Base-by-base conservation (phyloP, 2,113 vertebrate species). In the Xyrauchen texanus region DNA sequence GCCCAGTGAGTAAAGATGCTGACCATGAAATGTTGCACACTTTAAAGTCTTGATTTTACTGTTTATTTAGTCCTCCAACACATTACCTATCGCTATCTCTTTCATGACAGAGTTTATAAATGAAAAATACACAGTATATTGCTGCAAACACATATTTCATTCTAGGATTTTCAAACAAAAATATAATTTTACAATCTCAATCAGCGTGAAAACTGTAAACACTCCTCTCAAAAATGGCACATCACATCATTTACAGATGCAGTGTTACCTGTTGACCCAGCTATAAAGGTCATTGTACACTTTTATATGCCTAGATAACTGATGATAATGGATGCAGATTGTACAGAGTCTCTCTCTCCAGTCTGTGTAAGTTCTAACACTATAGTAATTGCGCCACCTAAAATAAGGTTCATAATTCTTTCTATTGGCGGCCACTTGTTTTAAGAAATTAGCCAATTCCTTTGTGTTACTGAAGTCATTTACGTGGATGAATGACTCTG, bases 401-500 rank as follows among this genome's bases (percentile, higher is more conserved):
- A 95, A 91, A 85, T 92, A 92, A 5, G 57, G 2, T 44, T 83
- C 82, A 63, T 93, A 94, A 6, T 45, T 65, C 11, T 52, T 0
- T 0, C 67, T 0, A 46, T 95, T 87, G 4, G 46, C 0, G 5
- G 90, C 92, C 71, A 93, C 81, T 0, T 45, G 71, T 53, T 16
- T 44, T 13, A 94, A 85, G 68, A 91, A 86, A 4, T 0, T 21
- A 0, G 90, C 93, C 82, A 94, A 88, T 0, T 86, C 87, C 7
- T 0, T 6, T 0, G 87, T n/a, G 0, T 69, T 90, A 10, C 64
- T 58, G 2, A 95, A 96, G 86, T 94, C 93, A 0, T 90, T 53
- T 0, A 94, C 82, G 0, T 94, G 94, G 81, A 95, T 95, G 75
- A 96, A 95, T 62, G 95, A 90, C 0, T 88, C 83, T 0, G 90